Evolutionary conservation across 1,140 invertebrate species (phyloP), one percentile per base, ranked within the genome.

Genomic region (Nylanderia fulva): DNA sequence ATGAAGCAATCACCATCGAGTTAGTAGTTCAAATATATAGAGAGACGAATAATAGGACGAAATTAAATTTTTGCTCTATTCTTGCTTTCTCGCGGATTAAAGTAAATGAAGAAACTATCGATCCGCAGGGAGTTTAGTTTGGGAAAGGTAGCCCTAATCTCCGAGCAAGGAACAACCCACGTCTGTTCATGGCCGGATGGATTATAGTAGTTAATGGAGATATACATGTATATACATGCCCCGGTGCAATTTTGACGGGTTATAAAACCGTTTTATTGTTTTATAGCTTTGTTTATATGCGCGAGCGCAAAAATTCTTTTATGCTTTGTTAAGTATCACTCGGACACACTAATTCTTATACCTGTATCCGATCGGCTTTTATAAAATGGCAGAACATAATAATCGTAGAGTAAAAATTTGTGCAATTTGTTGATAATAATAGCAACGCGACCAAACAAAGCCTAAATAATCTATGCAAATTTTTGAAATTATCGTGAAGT

Each of bases 91-190:
- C 52, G 45, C 29, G 8, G 64, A 82, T 82, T 82, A 82, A 82
- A 82, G 27, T 68, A 58, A 71, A 82, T 71, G n/a, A 71, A 71
- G 77, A 82, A 82, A 68, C 2, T 82, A 82, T 82, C 66, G 66
- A 80, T 80, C 58, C 27, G 21, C 36, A 18, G 18, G 13, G 36
- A 58, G 71, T 71, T n/a, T 71, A 45, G 64, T 82, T 80, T 39
- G 52, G 36, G 36, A 58, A 58, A 82, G 77, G 36, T 58, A 33
- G 36, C 33, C 15, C 36, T 82, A 82, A 82, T 82, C 61, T 66
- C 36, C 77, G 58, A 82, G 45, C 29, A 6, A 61, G 52, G 29
- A 82, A 48, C 45, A 48, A 82, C 33, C 75, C 48, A 68, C 56
- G 76, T 39, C 27, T 6, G 21, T 7, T 33, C 33, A 56, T 68